These are phyloP conservation scores for Capitulum mitella DNA, from an alignment of 2,888 invertebrate genomes.

Conservation along the genomic window DNA sequence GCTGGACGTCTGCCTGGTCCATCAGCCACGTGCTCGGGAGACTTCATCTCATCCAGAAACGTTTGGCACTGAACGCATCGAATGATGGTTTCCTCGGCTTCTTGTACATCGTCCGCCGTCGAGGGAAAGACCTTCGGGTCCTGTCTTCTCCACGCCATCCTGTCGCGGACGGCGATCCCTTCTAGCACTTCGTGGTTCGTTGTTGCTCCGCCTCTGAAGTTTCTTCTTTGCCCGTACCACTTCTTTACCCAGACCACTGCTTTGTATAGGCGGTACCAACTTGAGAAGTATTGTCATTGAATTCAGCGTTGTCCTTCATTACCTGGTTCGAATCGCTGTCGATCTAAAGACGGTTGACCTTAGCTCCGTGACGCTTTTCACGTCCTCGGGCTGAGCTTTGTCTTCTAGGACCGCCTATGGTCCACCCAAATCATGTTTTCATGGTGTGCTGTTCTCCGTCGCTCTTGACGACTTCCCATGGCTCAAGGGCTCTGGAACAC, in stretches of 20 bases:
- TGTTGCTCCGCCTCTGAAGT: neutral
- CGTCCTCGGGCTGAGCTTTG: neutral
- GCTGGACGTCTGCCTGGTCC: neutral
- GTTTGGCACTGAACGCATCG: neutral
- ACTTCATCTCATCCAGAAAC: neutral
- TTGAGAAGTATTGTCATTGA: neutral
- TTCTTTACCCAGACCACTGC: neutral
- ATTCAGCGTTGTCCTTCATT: neutral
- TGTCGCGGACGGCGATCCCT: neutral
- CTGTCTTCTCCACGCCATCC: neutral
- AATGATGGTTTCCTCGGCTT: neutral
- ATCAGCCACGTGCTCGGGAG: neutral
- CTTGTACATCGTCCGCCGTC: neutral
- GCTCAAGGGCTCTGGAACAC: neutral
- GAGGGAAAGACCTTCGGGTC: neutral
- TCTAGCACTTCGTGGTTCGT: neutral
- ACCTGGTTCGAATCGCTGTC: neutral
- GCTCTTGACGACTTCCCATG: neutral
- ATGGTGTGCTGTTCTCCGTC: neutral
- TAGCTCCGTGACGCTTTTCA: neutral
- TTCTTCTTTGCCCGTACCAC: neutral
- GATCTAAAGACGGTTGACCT: neutral
- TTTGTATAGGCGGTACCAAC: neutral
- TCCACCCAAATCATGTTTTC: neutral
- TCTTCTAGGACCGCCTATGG: neutral